Base-by-base conservation (phyloP, 2,888 invertebrate species). In the Synanthedon tipuliformis region DNA sequence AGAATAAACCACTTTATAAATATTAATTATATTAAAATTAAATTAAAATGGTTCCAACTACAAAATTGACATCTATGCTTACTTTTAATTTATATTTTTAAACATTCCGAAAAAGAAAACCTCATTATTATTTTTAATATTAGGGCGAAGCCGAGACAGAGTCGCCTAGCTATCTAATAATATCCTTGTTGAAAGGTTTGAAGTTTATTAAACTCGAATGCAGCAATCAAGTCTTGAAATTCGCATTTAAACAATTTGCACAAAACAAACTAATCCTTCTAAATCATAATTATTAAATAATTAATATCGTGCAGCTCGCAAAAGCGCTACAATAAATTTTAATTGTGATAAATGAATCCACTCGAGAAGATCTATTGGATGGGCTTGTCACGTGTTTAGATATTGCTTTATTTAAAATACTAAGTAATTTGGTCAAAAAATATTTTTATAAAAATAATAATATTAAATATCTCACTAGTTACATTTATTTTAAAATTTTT, bases 311-410 rank as follows among this genome's bases (percentile, higher is more conserved):
- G 54, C 58, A 57, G 57, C 60, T 61, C 59, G 60, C 66, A 67
- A 71, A 65, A 62, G 71, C 64, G 66, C 65, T 67, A 70, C 73
- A 74, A 78, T 73, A 74, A 70, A 75, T 72, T 71, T 67, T 75
- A 78, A 77, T 79, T 71, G 71, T 75, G 77, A 78, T 72, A 67
- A 77, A 78, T 72, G 70, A 53, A 15, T 49, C 51, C 52, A 52
- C 52, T 60, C 58, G 45, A 45, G 15, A 15, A 7, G 45, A 45
- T 7, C 45, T 45, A 13, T 45, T 45, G 45, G 7, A 45, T 45
- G 11, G 13, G 15, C 4, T 12, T 15, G 45, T n/a, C 41, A 11
- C n/a, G 4, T 23, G 13, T 12, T 41, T 11, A 41, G 4, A 41
- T 41, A 41, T 41, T 41, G 41, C 4, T 4, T 41, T 41, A 23